A percentile compares a stretch with the other conserved stretches of the same genome.
These are phyloP conservation scores for Hydrocynus forskahlii DNA, from an alignment of 2,797 vertebrate species.

Conservation along the genomic window DNA sequence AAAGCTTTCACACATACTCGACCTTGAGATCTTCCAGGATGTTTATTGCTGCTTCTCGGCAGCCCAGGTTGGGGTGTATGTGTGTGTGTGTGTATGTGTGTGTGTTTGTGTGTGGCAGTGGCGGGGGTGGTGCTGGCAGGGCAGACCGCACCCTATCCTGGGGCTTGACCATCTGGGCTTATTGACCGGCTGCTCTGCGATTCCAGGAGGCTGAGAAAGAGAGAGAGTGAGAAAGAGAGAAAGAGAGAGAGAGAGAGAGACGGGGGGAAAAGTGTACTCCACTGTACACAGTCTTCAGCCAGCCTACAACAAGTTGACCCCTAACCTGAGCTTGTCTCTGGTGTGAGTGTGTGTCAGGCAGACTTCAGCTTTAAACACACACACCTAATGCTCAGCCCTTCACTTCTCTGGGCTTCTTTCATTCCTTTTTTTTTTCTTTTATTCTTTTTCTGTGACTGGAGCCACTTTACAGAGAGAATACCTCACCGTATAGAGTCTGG, in stretches of 20 bases:
- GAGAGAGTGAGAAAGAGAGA: constrained; percentile 28
- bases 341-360: neutral
- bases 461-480: constrained; percentile 34
- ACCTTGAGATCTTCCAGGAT: constrained; percentile 58
- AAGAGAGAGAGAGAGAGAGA: constrained; percentile 19
- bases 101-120: constrained; percentile 41
- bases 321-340: constrained; percentile 1
- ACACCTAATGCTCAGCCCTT: constrained; percentile 13
- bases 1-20: constrained; percentile 39
- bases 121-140: constrained; percentile 60
- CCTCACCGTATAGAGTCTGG: constrained; percentile 27
- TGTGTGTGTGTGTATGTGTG: constrained; percentile 18
- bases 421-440: neutral
- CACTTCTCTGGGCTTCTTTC: constrained; percentile 10
- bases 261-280: constrained; percentile 10
- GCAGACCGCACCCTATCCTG: constrained; percentile 61
- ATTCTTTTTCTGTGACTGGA: constrained; percentile 24
- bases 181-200: constrained; percentile 58
- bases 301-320: constrained; percentile 28
- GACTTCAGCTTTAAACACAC: neutral
- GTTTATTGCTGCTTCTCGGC: constrained; percentile 48
- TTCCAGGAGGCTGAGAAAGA: constrained; percentile 53
- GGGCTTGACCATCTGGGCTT: constrained; percentile 65
- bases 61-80: constrained; percentile 17
- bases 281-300: constrained; percentile 28